Base-by-base conservation (phyloP, 2,113 vertebrate genomes). In the Psephotus haematonotus region DNA sequence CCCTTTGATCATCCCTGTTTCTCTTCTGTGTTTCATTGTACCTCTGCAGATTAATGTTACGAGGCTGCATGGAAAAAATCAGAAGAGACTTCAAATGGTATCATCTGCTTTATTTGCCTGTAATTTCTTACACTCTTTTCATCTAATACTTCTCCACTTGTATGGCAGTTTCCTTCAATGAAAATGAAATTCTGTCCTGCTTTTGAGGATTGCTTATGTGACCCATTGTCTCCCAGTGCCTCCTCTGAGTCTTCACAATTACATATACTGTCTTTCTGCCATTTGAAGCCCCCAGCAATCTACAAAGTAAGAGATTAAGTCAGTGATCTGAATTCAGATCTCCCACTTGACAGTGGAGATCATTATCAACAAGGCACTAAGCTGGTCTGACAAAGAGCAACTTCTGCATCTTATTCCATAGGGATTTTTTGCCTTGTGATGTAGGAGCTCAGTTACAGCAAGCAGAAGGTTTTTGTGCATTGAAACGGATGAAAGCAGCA, bases 301-400 rank as follows among this genome's bases (percentile, higher is more conserved):
- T 91, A 67, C 55, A 85, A 76, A 92, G 24, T 59, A 89, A 80
- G 75, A 90, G 49, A 69, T 91, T 85, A 92, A 87, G 29, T 37
- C 70, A 88, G 57, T 46, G 33, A 91, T 94, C n/a, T 88, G 90
- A 88, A 63, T 94, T 96, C 33, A 74, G n/a, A 80, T 94, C 39
- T 92, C 67, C 59, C 41, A 59, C n/a, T 3, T 94, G 70, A 69
- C 68, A 67, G 22, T 9, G 24, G 65, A 82, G 50, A 82, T 27
- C 17, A 31, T 76, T 93, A 93, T 87, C 65, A 75, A 75, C 37
- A 79, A 72, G 63, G 25, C 19, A 88, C 11, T 12, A 85, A 46
- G 5, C 23, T 90, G 49, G 17, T 9, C 67, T 86, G 41, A 52
- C 59, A 80, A 82, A 62, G 65, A 37, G 62, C 89, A 69, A 22